phyloP scores from a whole-genome alignment of 2,888 invertebrate species.

The Xylocampa areola region DNA sequence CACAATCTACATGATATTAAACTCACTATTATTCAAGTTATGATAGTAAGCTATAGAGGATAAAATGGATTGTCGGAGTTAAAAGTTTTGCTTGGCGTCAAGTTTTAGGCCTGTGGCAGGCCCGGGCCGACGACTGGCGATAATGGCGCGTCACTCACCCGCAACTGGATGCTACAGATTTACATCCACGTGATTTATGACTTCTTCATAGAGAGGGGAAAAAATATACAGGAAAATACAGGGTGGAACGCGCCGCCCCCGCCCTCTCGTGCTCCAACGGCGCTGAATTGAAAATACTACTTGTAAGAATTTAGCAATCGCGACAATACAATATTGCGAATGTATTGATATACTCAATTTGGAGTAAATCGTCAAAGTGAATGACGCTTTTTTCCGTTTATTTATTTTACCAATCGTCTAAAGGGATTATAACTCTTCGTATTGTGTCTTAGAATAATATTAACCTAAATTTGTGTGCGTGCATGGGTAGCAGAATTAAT shows the following conservation, averaged over 20 bases:
- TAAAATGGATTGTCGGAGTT: slow-evolving; percentile 67
- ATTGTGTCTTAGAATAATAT: slow-evolving; percentile 35
- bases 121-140: slow-evolving; percentile 72
- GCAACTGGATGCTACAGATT: slow-evolving; percentile 87
- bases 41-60: slow-evolving; percentile 57
- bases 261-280: slow-evolving; percentile 57
- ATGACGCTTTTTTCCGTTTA: slow-evolving; percentile 36
- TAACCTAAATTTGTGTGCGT: slow-evolving; percentile 56
- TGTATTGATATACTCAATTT: slow-evolving; percentile 49
- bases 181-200: slow-evolving; percentile 89
- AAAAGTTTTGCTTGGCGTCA: slow-evolving; percentile 70
- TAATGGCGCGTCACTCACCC: slow-evolving; percentile 89
- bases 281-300: slow-evolving; percentile 64
- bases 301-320: slow-evolving; percentile 62
- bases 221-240: slow-evolving; percentile 82
- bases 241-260: slow-evolving; percentile 60
- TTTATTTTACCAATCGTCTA: slow-evolving; percentile 43
- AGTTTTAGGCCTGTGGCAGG: slow-evolving; percentile 77
- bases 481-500: slow-evolving; percentile 52
- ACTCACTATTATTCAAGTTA: slow-evolving; percentile 51
- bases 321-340: slow-evolving; percentile 43
- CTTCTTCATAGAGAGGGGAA: slow-evolving; percentile 88
- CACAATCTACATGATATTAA: slow-evolving; percentile 42
- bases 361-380: slow-evolving; percentile 50
- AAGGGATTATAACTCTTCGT: slow-evolving; percentile 38